A percentile compares a stretch with the other conserved stretches of the same genome.
phyloP scores from a whole-genome alignment of 2,888 invertebrate genomes.

The Tryphoninae sp. region DNA sequence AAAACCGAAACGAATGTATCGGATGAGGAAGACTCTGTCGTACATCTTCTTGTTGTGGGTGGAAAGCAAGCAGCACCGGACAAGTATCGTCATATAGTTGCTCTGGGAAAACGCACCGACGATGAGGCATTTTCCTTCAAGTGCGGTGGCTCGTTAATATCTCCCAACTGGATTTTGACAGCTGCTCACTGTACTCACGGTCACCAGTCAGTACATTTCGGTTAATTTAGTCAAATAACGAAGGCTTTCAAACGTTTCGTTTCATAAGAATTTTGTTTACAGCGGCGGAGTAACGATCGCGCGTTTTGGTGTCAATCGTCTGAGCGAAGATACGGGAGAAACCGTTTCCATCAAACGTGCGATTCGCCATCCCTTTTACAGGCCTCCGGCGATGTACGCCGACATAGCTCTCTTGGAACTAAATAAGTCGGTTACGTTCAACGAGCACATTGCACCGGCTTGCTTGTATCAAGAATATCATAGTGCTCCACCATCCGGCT shows the following conservation, averaged over 20 bases:
- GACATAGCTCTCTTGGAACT: constrained; percentile 87
- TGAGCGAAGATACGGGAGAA: constrained; percentile 61
- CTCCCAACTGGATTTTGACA: constrained; percentile 69
- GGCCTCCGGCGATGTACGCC: constrained; percentile 82
- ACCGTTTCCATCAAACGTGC: constrained; percentile 46
- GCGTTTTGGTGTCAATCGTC: constrained; percentile 63
- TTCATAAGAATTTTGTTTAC: constrained; percentile 21
- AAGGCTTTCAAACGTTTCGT: neutral
- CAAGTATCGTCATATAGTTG: constrained; percentile 71
- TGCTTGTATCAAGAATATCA: constrained; percentile 78
- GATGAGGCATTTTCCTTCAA: constrained; percentile 49
- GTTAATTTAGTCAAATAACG: neutral
- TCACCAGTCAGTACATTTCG: constrained; percentile 57
- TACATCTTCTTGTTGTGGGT: constrained; percentile 64
- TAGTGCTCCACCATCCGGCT: constrained; percentile 64
- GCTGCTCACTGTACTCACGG: constrained; percentile 71
- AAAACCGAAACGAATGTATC: neutral
- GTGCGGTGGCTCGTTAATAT: constrained; percentile 68
- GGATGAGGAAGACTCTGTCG: neutral
- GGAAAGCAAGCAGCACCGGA: constrained; percentile 59
- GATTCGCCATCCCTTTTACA: constrained; percentile 66
- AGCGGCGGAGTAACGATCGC: constrained; percentile 63
- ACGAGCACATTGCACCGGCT: constrained; percentile 79
- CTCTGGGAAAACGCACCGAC: constrained; percentile 58
- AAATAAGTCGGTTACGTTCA: constrained; percentile 72